These are phyloP conservation scores for Eubasilissa splendida DNA, from an alignment of 2,888 invertebrate genomes.

Conservation along the genomic window DNA sequence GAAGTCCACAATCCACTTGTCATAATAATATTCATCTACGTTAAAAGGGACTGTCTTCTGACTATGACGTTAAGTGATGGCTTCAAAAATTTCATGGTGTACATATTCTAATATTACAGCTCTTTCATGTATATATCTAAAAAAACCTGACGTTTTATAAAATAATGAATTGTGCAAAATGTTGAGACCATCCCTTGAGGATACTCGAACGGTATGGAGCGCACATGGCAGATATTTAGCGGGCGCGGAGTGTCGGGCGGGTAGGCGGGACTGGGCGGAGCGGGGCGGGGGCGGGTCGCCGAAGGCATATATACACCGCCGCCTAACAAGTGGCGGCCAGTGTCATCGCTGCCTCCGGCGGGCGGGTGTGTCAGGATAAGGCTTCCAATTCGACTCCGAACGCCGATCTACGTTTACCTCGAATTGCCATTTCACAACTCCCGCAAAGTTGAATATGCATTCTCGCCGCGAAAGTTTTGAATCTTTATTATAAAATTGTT, in stretches of 20 bases:
- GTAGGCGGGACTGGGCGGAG: neutral
- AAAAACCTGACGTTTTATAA: too few species aligned
- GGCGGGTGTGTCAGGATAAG: constrained; percentile 16
- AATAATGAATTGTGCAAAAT: too few species aligned
- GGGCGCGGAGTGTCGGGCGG: neutral
- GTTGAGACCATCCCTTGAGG: neutral
- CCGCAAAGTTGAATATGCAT: constrained; percentile 8
- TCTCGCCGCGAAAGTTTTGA: neutral
- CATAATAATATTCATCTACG: too few species aligned
- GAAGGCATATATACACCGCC: constrained; percentile 48
- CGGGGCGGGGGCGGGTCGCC: constrained; percentile 26
- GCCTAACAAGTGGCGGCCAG: constrained; percentile 48
- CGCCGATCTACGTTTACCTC: constrained; percentile 1
- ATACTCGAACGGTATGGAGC: neutral
- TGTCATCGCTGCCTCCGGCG: constrained; percentile 43
- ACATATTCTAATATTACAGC: too few species aligned
- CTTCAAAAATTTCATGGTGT: too few species aligned
- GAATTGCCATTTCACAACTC: neutral
- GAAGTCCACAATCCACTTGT: too few species aligned
- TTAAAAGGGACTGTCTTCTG: too few species aligned
- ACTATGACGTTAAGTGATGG: too few species aligned
- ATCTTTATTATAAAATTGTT: neutral
- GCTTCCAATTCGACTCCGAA: neutral
- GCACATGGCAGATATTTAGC: constrained; percentile 14
- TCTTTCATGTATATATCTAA: too few species aligned